Evolutionary conservation across 2,888 invertebrate species (phyloP).

Genomic region (Disparrhopalites patrizii): DNA sequence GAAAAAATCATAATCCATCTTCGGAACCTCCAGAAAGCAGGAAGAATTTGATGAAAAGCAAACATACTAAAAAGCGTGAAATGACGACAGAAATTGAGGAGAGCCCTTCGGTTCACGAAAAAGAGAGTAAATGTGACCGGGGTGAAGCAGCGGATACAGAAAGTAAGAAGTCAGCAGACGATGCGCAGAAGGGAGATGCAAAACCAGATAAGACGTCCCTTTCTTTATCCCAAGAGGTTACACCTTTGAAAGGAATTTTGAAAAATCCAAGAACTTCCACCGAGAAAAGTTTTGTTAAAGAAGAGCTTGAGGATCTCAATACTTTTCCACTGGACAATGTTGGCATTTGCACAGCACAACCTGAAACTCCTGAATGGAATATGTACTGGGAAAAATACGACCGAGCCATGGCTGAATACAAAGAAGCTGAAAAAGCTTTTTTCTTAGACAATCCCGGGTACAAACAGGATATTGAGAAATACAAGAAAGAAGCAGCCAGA

Average conservation of each 20-base stretch:
- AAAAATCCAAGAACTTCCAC: too few species aligned
- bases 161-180: too few species aligned
- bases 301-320: neutral
- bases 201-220: neutral
- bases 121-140: too few species aligned
- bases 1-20: too few species aligned
- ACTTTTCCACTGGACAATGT: neutral
- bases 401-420: slow-evolving; percentile 3
- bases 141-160: too few species aligned
- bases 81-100: too few species aligned
- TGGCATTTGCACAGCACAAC: slow-evolving; percentile 13
- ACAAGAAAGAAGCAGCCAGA: slow-evolving; percentile 7
- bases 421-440: neutral
- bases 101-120: too few species aligned
- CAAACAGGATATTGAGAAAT: slow-evolving; percentile 14
- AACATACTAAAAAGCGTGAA: too few species aligned
- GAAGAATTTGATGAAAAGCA: too few species aligned
- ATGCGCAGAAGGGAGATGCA: too few species aligned
- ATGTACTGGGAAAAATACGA: slow-evolving; percentile 20
- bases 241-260: neutral
- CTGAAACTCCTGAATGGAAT: slow-evolving; percentile 5
- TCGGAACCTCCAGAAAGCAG: too few species aligned
- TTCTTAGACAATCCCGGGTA: slow-evolving; percentile 12
- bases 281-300: neutral
- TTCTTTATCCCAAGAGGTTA: neutral